Evolutionary conservation across 2,113 vertebrate species (phyloP), one percentile per base, ranked within the genome.

Genomic region (Miniopterus natalensis): DNA sequence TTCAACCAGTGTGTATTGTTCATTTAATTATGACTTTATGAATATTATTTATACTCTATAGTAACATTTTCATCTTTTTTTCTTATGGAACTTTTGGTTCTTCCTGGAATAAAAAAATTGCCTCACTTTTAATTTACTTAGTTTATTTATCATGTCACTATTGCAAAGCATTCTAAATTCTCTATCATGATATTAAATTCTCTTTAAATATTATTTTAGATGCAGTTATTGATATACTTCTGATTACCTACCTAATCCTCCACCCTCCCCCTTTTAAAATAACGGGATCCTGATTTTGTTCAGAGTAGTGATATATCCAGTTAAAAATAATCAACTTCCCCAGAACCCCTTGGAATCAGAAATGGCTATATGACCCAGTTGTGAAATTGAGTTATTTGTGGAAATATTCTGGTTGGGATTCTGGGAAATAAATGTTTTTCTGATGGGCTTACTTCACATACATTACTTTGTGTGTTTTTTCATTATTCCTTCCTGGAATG

Each of bases 281-380:
- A 85, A 51, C 18, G 70, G 51, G 55, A 66, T 70, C 49, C 25
- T 80, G 21, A 59, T 94, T 85, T 86, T 95, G 13, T 80, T 91
- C 21, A 49, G 65, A 36, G 47, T 91, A 4, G 7, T 61, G 9
- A 25, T 71, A n/a, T 29, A 29, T 42, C 55, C 23, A 47, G 2
- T 65, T 55, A 55, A 80, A 84, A 65, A 59, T 84, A 75, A 70
- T 57, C n/a, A 61, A 61, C 29, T 85, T 55, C 36, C 9, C 18
- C 23, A 73, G 10, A 85, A 15, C 73, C 55, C 55, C 42, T 57
- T 91, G 75, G 55, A 91, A 12, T 91, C n/a, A 73, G 63, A 73
- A 80, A 71, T 66, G 31, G 23, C 15, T 73, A 1, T 74, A 13
- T 73, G 65, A 86, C 27, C 21, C 45, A 79, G 23, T 61, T 86